These are phyloP conservation scores for Axea sp. DNA, from an alignment of 2,888 invertebrate genomes.

Conservation along the genomic window DNA sequence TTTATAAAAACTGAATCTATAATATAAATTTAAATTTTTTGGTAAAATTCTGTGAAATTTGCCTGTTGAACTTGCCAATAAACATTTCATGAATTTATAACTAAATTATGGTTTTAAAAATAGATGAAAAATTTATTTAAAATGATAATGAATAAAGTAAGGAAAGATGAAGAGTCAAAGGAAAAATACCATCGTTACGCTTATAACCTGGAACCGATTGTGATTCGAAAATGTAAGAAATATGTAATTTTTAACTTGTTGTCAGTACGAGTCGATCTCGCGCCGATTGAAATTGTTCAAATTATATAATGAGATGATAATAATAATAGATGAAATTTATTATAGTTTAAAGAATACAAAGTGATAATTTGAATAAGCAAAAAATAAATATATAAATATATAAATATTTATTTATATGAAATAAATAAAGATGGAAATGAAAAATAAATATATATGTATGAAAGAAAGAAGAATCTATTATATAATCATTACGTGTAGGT, in stretches of 20 bases:
- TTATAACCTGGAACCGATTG: slow-evolving; percentile 58
- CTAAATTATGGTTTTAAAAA: slow-evolving; percentile 36
- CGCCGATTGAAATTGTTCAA: slow-evolving; percentile 60
- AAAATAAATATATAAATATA: slow-evolving; percentile 24
- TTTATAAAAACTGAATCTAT: too few species aligned
- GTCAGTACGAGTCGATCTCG: slow-evolving; percentile 60
- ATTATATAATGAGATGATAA: slow-evolving; percentile 56
- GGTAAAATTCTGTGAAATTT: too few species aligned
- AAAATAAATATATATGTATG: slow-evolving; percentile 42
- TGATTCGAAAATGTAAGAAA: slow-evolving; percentile 54
- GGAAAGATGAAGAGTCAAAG: slow-evolving; percentile 23
- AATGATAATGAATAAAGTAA: slow-evolving; percentile 2
- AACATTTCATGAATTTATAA: too few species aligned
- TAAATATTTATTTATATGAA: slow-evolving; percentile 2
- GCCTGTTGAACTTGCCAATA: too few species aligned
- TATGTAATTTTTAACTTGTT: slow-evolving; percentile 51
- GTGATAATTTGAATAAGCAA: too few species aligned
- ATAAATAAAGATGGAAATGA: slow-evolving; percentile 3
- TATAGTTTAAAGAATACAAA: slow-evolving; percentile 31
- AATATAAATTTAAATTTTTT: too few species aligned
- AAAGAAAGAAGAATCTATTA: slow-evolving; percentile 32
- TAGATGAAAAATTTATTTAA: too few species aligned
- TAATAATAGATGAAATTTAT: slow-evolving; percentile 39
- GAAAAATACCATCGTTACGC: slow-evolving; percentile 50
- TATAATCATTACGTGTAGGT: slow-evolving; percentile 34